These are phyloP conservation scores for Cydia amplana DNA, from an alignment of 1,140 invertebrate species.

Conservation along the genomic window DNA sequence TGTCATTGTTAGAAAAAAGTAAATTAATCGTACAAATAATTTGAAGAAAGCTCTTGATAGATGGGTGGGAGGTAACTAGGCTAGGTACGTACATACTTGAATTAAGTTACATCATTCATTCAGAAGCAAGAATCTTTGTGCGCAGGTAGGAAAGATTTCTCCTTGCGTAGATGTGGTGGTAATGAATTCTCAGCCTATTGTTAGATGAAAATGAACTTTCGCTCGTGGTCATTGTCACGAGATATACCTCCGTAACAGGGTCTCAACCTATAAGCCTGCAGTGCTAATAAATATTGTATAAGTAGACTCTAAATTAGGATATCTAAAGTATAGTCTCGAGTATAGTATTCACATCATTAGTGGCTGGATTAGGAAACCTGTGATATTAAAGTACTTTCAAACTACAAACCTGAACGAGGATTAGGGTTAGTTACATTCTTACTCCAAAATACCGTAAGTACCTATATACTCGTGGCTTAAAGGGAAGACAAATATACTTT, in stretches of 20 bases:
- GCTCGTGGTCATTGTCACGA: constrained; percentile 49
- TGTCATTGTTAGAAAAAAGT: too few species aligned
- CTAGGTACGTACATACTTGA: not conserved
- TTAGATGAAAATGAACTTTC: constrained; percentile 57
- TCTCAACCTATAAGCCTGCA: not conserved
- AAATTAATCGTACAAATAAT: too few species aligned
- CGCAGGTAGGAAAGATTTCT: constrained; percentile 47
- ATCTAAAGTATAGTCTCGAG: not conserved
- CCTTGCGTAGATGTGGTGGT: constrained; percentile 43
- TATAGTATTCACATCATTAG: not conserved
- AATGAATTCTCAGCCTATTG: constrained; percentile 59
- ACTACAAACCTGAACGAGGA: not conserved
- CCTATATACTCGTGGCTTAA: too few species aligned
- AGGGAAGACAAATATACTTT: too few species aligned
- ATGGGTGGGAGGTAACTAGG: too few species aligned
- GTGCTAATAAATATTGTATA: not conserved
- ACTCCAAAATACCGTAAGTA: too few species aligned
- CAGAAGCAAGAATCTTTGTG: constrained; percentile 36
- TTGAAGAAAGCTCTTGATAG: too few species aligned
- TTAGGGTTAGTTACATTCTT: too few species aligned
- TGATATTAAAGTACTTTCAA: not conserved
- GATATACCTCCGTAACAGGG: constrained; percentile 24
- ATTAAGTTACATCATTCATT: constrained; percentile 12
- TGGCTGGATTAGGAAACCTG: not conserved
- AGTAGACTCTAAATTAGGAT: not conserved